Base-by-base conservation (phyloP, 2,113 vertebrate species). In the Ictidomys tridecemlineatus region DNA sequence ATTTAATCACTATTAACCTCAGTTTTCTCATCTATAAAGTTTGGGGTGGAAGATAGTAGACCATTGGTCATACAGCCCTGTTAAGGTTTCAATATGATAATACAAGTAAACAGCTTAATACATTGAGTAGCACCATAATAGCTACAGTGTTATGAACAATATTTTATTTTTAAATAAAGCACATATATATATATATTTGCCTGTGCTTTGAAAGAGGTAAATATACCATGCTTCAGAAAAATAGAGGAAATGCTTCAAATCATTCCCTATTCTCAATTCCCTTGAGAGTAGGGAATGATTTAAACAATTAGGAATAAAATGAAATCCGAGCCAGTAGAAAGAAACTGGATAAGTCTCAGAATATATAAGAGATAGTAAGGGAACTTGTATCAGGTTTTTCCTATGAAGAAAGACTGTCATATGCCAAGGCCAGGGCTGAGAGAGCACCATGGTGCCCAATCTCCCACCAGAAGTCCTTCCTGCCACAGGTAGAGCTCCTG, bases 271-370 rank as follows among this genome's bases (percentile, higher is more conserved):
- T n/a, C n/a, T n/a, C n/a, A n/a, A n/a, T n/a, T n/a, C n/a, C n/a
- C 24, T 69, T 17, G 22, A 10, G 28, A 63, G 37, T 42, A 65
- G 16, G 8, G 4, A 28, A 16, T 53, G 45, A 72, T 63, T n/a
- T 22, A 56, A 89, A 30, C 39, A 39, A 56, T 22, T 65, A 89
- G 20, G 26, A 65, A 45, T 22, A 5, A 91, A 94, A 69, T 85
- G n/a, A 89, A 85, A 16, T 69, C 72, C 78, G 73, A 92, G 13
- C 4, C 53, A 39, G 22, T 58, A 72, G 73, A 94, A 92, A 53
- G 14, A 80, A 92, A 65, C 8, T 3, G 37, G 65, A 1, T 45
- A 90, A 70, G 28, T 42, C 9, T 37, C 39, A 79, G 26, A 34
- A 14, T 56, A 45, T 6, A 30, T 34, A 84, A 30, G 34, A 5